phyloP scores from a whole-genome alignment of 64 coral and sea anemone genomes.

The Porites australiensis region DNA sequence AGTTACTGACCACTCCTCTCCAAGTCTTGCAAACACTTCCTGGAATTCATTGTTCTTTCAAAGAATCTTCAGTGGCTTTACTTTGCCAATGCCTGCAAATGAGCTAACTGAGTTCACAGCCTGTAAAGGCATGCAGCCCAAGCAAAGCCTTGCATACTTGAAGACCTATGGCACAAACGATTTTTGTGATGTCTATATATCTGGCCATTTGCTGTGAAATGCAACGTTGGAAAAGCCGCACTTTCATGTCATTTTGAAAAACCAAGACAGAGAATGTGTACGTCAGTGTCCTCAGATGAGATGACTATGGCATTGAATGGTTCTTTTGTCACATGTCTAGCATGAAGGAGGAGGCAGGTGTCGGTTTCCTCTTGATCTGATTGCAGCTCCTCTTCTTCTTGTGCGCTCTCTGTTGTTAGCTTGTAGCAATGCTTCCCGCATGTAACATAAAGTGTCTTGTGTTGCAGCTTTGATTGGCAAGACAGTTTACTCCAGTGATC shows the following conservation, averaged over 20 bases:
- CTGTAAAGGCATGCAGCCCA: slow-evolving; percentile 24
- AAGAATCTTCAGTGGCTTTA: neutral
- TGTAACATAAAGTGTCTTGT: slow-evolving; percentile 24
- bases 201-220: neutral
- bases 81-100: slow-evolving; percentile 54
- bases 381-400: slow-evolving; percentile 36
- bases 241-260: neutral
- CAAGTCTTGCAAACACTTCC: neutral
- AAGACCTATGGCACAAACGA: neutral
- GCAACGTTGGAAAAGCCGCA: slow-evolving; percentile 30
- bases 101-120: neutral
- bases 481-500: slow-evolving; percentile 26
- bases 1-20: neutral
- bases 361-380: neutral
- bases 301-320: neutral
- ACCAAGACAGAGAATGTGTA: slow-evolving; percentile 1
- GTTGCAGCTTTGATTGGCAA: neutral
- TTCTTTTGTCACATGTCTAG: slow-evolving; percentile 1
- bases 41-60: neutral
- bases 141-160: slow-evolving; percentile 8
- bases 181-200: slow-evolving; percentile 43
- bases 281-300: slow-evolving; percentile 45
- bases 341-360: slow-evolving; percentile 32
- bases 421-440: slow-evolving; percentile 31
- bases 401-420: neutral